A percentile compares a stretch with the other conserved stretches of the same genome.
phyloP scores from a whole-genome alignment of 2,888 invertebrate genomes.

The Oasisia sp. region DNA sequence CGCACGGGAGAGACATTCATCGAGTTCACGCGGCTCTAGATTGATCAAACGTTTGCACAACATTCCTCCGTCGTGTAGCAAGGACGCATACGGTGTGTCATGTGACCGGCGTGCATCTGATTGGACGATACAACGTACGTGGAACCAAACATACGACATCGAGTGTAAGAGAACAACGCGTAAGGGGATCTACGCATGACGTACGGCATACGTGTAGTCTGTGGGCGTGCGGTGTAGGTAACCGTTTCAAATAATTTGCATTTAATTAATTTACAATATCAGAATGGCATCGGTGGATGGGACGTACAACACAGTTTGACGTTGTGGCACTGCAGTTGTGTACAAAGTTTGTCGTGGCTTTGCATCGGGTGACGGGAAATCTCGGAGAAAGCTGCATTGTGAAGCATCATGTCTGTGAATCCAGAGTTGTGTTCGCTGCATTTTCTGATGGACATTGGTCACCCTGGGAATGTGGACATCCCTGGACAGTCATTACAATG shows the following conservation, averaged over 20 bases:
- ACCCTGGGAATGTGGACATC: neutral
- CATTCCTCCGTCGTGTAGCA: neutral
- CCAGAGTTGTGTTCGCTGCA: neutral
- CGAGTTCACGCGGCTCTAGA: neutral
- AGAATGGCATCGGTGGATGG: neutral
- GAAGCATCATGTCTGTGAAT: neutral
- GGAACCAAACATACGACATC: neutral
- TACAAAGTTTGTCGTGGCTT: neutral
- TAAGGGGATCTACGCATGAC: neutral
- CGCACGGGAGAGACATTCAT: neutral
- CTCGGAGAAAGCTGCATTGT: neutral
- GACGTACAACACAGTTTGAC: neutral
- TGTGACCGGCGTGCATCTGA: neutral
- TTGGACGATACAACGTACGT: too few species aligned
- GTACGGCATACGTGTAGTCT: neutral
- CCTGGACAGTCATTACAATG: neutral
- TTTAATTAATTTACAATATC: conserved; percentile 17
- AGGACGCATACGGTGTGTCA: neutral
- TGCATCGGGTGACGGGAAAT: neutral
- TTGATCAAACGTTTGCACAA: neutral
- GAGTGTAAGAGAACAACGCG: neutral
- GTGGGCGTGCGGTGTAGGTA: neutral
- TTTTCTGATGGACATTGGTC: neutral
- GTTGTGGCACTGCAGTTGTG: neutral
- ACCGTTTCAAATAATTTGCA: neutral